Evolutionary conservation across 2,888 invertebrate species (phyloP).

Genomic region (Agyllia agylla): DNA sequence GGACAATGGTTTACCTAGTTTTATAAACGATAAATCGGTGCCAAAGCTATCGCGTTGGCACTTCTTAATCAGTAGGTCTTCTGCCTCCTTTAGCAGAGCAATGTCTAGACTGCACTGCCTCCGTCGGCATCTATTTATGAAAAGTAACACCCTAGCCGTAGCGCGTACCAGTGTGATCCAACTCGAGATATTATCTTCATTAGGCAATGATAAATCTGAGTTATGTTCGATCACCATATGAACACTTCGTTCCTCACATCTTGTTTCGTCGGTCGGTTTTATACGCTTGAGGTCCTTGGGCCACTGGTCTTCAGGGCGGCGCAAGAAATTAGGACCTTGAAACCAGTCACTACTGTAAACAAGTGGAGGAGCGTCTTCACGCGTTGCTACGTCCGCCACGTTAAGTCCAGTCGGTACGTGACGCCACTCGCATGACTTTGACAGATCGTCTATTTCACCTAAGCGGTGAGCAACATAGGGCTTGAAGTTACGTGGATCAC

Average conservation of each 20-base stretch:
- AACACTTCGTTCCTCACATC: background rate
- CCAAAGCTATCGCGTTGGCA: background rate
- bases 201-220: background rate
- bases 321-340: background rate
- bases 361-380: background rate
- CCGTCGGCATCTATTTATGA: background rate
- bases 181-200: background rate
- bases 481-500: slow-evolving; percentile 48
- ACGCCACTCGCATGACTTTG: background rate
- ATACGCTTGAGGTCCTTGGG: background rate
- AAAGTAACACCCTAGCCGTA: background rate
- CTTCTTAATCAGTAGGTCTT: background rate
- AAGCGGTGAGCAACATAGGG: slow-evolving; percentile 52
- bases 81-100: background rate
- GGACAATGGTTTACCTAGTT: background rate
- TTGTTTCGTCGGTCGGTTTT: background rate
- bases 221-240: background rate
- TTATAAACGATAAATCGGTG: background rate
- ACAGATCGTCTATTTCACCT: background rate
- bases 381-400: background rate
- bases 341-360: background rate
- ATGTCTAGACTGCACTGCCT: background rate
- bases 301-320: background rate
- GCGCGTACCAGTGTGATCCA: background rate
- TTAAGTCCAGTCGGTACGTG: background rate